Base-by-base conservation (phyloP, 2,113 vertebrate species). In the Meleagris gallopavo region DNA sequence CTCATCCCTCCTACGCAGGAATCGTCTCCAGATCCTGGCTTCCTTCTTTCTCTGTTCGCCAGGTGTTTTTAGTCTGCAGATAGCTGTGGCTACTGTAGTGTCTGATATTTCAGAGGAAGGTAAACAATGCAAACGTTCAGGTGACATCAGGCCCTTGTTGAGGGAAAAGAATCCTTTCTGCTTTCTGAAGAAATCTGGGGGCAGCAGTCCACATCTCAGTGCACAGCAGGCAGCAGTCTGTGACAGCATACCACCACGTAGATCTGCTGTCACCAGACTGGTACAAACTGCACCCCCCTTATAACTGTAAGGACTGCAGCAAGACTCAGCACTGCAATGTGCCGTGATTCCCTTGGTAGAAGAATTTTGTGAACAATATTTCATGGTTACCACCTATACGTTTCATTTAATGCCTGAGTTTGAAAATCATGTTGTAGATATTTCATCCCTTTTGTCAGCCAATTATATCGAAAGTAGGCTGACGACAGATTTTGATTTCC, bases 391-490 rank as follows among this genome's bases (percentile, higher is more conserved):
- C 2, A 3, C 50, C 89, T 29, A 12, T 61, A 22, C 0, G 2
- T 80, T 87, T 77, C 46, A 40, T 81, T 67, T 48, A 17, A 29
- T 61, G 16, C 38, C 41, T 11, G 50, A 71, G 17, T 52, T 52
- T 86, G 46, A 74, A 52, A 52, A 36, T 43, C 34, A 64, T 10
- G 41, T 17, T 4, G 0, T 21, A 60, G 27, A 25, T 40, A n/a
- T 94, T 89, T 83, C 38, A 22, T 32, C 66, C 19, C 50, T 83
- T 77, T 83, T 80, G n/a, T 85, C 79, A 60, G 38, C 40, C 55
- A 69, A 9, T 11, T 86, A 9, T 32, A 18, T 29, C 38, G 55
- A 79, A 41, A 46, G 46, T 36, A 10, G 52, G 20, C 75, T 71
- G 79, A 71, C 60, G 41, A 43, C 40, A 38, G 60, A 29, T 75